Evolutionary conservation across 2,797 vertebrate species (phyloP).

Genomic region (Karalla daura): DNA sequence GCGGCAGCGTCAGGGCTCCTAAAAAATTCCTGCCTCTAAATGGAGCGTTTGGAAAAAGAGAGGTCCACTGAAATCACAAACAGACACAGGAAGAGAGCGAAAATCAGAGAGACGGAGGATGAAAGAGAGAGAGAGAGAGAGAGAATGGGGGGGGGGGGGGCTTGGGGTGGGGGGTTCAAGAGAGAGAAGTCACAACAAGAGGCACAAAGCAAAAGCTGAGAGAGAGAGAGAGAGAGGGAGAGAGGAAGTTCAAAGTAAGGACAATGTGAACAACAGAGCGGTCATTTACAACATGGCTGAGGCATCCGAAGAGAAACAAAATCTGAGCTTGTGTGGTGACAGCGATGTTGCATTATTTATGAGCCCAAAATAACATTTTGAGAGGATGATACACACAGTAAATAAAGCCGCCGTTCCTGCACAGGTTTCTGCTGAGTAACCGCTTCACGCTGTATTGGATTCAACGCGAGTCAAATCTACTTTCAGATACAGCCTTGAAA

Average conservation of each 20-base stretch:
- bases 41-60: conserved; percentile 91
- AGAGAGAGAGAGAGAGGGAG: conserved; percentile 54
- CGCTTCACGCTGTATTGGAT: too few relatives aligned
- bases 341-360: neutral
- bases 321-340: neutral
- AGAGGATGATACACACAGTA: neutral
- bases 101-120: conserved; percentile 44
- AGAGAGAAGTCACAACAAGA: conserved; percentile 58
- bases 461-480: too few relatives aligned
- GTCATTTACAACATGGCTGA: conserved; percentile 31
- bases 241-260: conserved; percentile 59
- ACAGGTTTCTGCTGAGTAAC: neutral
- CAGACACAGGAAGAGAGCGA: conserved; percentile 66
- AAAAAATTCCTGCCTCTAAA: conserved; percentile 92
- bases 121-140: conserved; percentile 49
- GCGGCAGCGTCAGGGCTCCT: conserved; percentile 91
- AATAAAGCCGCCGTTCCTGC: neutral
- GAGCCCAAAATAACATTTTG: neutral
- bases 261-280: conserved; percentile 57
- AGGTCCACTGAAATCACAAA: conserved; percentile 98
- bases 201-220: conserved; percentile 51
- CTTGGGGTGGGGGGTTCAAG: too few relatives aligned
- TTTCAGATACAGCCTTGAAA: too few relatives aligned
- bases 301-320: neutral
- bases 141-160: neutral